Evolutionary conservation across 1,140 invertebrate species (phyloP).

Genomic region (Mizuhopecten yessoensis): DNA sequence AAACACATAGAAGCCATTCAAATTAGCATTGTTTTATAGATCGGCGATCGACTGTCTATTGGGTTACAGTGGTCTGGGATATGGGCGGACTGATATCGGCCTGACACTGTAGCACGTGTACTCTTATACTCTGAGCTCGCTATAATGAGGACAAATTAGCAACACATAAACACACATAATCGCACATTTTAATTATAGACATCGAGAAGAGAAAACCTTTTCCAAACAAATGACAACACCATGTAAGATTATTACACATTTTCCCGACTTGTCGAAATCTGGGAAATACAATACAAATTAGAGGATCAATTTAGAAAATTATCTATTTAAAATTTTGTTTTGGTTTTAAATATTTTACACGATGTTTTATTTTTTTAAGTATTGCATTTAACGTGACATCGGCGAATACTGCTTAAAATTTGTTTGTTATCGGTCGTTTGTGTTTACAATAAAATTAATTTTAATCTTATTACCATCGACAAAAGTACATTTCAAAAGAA

Average conservation of each 20-base stretch:
- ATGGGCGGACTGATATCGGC: background rate
- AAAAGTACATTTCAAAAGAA: background rate
- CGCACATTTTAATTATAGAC: conserved; percentile 12
- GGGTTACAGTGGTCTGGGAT: background rate
- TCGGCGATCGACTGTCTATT: conserved; percentile 37
- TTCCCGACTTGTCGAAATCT: background rate
- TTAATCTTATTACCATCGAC: background rate
- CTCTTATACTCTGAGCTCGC: background rate
- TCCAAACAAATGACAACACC: background rate
- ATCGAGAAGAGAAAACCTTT: background rate
- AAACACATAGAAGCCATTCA: conserved; percentile 35
- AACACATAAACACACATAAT: conserved; percentile 23
- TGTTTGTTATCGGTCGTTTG: no score
- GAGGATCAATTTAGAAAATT: no score
- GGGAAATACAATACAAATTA: background rate
- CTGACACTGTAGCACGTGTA: background rate
- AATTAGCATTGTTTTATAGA: conserved; percentile 35
- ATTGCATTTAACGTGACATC: no score
- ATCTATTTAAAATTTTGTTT: no score
- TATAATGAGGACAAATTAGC: conserved; percentile 28
- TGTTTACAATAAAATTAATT: background rate
- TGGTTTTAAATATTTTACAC: no score
- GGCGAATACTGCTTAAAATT: no score
- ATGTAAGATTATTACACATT: background rate
- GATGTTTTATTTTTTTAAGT: no score